A percentile compares a stretch with the other conserved stretches of the same genome.
Evolutionary conservation across 37 sponge, comb jelly and placozoan species (phyloP).

Genomic region (Diacarnus erythraeanus): DNA sequence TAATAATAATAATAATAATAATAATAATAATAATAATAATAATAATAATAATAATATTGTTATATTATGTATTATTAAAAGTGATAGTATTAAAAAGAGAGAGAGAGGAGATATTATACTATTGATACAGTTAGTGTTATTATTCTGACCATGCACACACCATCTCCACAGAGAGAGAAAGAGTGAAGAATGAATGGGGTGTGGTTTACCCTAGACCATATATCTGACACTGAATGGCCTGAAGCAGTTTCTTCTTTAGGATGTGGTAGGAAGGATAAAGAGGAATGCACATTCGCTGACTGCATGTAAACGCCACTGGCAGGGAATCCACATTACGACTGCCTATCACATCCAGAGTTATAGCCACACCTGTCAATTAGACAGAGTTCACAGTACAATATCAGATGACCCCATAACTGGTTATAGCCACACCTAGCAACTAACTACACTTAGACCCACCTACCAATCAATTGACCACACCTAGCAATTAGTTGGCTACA

Average conservation of each 20-base stretch:
- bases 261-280: slow-evolving; percentile 82
- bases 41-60: too few relatives aligned
- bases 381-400: too few relatives aligned
- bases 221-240: slow-evolving; percentile 84
- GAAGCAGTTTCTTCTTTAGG: slow-evolving; percentile 80
- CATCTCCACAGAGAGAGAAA: too few relatives aligned
- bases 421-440: too few relatives aligned
- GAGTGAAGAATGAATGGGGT: too few relatives aligned
- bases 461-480: too few relatives aligned
- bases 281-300: slow-evolving; percentile 87
- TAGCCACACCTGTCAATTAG: slow-evolving; percentile 25
- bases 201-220: slow-evolving; percentile 73
- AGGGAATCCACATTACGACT: slow-evolving; percentile 64
- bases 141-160: background rate
- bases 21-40: too few relatives aligned
- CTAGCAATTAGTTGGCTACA: too few relatives aligned
- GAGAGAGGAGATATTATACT: background rate
- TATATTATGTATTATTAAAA: too few relatives aligned
- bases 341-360: slow-evolving; percentile 70
- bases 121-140: background rate
- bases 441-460: too few relatives aligned
- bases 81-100: background rate
- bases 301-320: slow-evolving; percentile 91
- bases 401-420: too few relatives aligned
- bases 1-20: too few relatives aligned